Evolutionary conservation across 2,113 vertebrate species (phyloP).

Genomic region (Dendropsophus ebraccatus): DNA sequence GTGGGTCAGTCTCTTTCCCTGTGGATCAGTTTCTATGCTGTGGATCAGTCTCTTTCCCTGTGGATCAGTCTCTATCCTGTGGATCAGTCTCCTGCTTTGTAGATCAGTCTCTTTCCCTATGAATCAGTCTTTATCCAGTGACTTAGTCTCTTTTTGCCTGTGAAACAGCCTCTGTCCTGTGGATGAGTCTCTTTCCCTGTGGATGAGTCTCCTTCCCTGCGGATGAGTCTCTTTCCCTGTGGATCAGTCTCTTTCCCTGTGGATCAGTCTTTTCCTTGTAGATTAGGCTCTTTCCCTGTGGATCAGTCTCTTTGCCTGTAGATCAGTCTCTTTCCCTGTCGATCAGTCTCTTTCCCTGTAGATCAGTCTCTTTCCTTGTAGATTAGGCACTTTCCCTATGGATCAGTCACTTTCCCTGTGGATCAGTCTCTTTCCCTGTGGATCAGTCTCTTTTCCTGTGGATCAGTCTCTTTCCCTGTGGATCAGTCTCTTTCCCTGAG

Average conservation of each 20-base stretch:
- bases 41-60: background rate
- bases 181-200: background rate
- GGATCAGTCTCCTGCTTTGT: no score
- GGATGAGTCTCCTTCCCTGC: background rate
- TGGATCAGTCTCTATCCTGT: background rate
- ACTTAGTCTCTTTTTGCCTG: background rate
- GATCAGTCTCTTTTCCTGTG: background rate
- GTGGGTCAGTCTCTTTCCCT: background rate
- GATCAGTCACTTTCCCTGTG: background rate
- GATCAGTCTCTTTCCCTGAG: background rate
- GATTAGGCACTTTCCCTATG: background rate
- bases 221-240: background rate
- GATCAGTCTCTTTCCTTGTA: background rate
- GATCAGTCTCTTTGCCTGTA: background rate
- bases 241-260: background rate
- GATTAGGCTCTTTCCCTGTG: background rate
- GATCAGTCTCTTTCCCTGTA: background rate
- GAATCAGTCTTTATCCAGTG: background rate
- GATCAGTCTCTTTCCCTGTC: background rate
- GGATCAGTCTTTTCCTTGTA: background rate
- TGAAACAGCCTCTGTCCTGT: background rate
- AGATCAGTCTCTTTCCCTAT: background rate
- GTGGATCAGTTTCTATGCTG: background rate
- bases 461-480: background rate
- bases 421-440: background rate